These are phyloP conservation scores for Notolepis coatsorum DNA, from an alignment of 2,797 vertebrate genomes.

Conservation along the genomic window DNA sequence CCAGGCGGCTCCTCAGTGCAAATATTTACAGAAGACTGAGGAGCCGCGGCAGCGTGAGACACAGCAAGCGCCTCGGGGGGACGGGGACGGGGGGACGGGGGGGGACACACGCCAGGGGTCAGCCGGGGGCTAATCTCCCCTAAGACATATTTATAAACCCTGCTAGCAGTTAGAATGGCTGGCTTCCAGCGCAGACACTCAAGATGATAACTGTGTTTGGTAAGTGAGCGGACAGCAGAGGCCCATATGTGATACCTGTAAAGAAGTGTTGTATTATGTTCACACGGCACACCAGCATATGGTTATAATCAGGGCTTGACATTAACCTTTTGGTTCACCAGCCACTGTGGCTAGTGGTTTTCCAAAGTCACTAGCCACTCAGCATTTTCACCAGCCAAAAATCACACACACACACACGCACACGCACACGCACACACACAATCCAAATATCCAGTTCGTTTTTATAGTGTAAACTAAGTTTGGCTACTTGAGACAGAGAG, in stretches of 20 bases:
- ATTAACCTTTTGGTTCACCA: no score
- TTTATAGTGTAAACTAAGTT: no score
- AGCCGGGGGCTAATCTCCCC: slow-evolving; percentile 58
- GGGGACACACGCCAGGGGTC: slow-evolving; percentile 44
- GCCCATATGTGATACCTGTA: slow-evolving; percentile 24
- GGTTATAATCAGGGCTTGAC: slow-evolving; percentile 53
- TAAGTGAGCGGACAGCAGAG: slow-evolving; percentile 23
- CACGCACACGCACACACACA: no score
- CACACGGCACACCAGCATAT: slow-evolving; percentile 47
- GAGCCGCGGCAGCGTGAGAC: slow-evolving; percentile 60
- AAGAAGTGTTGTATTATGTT: slow-evolving; percentile 32
- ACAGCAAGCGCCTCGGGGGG: slow-evolving; percentile 50
- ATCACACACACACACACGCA: no score
- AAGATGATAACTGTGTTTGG: slow-evolving; percentile 50
- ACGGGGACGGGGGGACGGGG: no score
- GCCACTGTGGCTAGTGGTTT: no score
- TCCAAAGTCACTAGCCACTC: no score
- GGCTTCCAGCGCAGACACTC: slow-evolving; percentile 45
- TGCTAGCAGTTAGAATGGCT: slow-evolving; percentile 52
- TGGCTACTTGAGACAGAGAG: no score
- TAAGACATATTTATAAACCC: slow-evolving; percentile 71
- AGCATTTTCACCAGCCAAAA: no score
- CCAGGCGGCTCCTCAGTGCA: slow-evolving; percentile 47
- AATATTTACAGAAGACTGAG: slow-evolving; percentile 70
- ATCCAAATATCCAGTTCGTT: no score